Conservation (phyloP, 1,140 invertebrate species). For the Listronotus oregonensis region DNA sequence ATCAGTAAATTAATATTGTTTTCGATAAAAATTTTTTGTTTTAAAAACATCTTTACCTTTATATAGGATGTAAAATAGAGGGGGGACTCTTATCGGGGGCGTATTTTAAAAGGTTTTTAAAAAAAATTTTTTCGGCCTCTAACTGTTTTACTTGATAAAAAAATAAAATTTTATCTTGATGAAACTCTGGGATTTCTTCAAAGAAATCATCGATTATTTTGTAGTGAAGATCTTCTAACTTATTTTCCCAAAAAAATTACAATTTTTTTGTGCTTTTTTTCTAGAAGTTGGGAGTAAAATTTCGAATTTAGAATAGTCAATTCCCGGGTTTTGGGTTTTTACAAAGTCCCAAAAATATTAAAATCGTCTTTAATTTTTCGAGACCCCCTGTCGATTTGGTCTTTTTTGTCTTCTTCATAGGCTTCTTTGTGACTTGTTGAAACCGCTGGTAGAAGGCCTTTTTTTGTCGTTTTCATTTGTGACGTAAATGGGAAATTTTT, state of each 20-base stretch:
- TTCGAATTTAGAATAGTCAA: slow-evolving; percentile 33
- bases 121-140: slow-evolving; percentile 23
- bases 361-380: slow-evolving; percentile 13
- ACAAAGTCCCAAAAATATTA: slow-evolving; percentile 16
- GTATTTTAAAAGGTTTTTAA: slow-evolving; percentile 8
- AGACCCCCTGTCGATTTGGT: not conserved
- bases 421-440: not conserved
- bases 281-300: slow-evolving; percentile 17
- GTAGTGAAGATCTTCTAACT: slow-evolving; percentile 19
- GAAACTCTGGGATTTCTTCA: slow-evolving; percentile 15
- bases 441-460: not conserved
- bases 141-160: slow-evolving; percentile 15
- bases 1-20: slow-evolving; percentile 12
- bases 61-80: slow-evolving; percentile 24
- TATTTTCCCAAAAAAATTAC: slow-evolving; percentile 28
- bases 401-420: not conserved
- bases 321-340: slow-evolving; percentile 22
- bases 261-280: slow-evolving; percentile 28
- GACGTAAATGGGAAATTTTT: slow-evolving; percentile 5
- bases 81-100: slow-evolving; percentile 2
- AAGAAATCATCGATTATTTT: slow-evolving; percentile 14
- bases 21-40: slow-evolving; percentile 16
- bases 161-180: slow-evolving; percentile 6
- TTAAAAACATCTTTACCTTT: slow-evolving; percentile 1
- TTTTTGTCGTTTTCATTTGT: slow-evolving; percentile 13